phyloP scores from a whole-genome alignment of 2,113 vertebrate genomes.

The Cyanistes caeruleus region DNA sequence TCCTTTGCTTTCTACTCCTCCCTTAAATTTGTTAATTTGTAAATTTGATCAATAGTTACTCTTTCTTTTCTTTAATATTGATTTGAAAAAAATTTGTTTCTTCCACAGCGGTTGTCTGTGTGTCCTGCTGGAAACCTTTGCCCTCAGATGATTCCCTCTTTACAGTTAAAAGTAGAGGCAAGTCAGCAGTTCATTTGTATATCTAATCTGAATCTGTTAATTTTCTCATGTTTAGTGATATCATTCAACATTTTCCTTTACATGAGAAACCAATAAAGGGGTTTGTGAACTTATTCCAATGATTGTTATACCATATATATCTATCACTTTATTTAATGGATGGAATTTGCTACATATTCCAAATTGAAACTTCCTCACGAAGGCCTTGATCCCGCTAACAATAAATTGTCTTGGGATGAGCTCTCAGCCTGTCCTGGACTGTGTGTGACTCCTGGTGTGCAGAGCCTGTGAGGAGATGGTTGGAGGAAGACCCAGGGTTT shows the following conservation, averaged over 20 bases:
- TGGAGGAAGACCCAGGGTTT: accelerated
- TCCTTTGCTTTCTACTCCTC: not conserved
- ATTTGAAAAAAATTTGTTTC: not conserved
- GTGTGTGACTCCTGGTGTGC: not conserved
- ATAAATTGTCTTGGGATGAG: not conserved
- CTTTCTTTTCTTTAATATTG: not conserved
- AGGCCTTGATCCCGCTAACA: not conserved
- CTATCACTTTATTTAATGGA: not conserved
- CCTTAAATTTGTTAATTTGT: not conserved
- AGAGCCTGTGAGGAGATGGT: not conserved
- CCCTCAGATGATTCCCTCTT: not conserved
- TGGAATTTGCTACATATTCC: not conserved
- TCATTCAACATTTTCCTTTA: not conserved
- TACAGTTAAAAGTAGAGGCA: not conserved
- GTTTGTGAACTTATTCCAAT: not conserved
- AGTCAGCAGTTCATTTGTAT: not conserved
- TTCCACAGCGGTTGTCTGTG: accelerated
- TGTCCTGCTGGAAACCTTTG: not conserved
- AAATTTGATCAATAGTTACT: not conserved
- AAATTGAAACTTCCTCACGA: not conserved
- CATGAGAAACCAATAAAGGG: not conserved
- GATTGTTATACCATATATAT: not conserved
- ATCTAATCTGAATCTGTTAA: not conserved
- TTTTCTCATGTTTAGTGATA: not conserved
- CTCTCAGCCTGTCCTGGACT: not conserved